Conservation (phyloP, 2,888 invertebrate genomes). For the Coelopa pilipes region DNA sequence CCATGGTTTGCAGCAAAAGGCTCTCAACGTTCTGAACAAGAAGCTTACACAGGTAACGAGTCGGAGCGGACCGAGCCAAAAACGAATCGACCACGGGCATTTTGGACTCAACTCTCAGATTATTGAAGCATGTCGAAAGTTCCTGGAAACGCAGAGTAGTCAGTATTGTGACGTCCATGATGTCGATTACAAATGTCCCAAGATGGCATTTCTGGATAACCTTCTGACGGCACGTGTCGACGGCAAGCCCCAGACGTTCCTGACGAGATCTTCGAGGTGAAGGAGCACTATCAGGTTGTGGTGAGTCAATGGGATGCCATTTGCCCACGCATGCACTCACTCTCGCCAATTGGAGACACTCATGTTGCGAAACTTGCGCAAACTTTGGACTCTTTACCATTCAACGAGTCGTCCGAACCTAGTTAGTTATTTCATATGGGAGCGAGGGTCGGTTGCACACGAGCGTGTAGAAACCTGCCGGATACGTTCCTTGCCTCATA, state of each 20-base stretch:
- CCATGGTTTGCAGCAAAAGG: slow-evolving; percentile 67
- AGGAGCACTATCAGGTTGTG: slow-evolving; percentile 59
- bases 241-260: slow-evolving; percentile 49
- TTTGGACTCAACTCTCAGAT: background rate
- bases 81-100: background rate
- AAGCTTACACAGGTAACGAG: slow-evolving; percentile 42
- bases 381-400: too few relatives aligned
- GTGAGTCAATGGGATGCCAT: slow-evolving; percentile 39
- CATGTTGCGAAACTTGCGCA: too few relatives aligned
- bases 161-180: slow-evolving; percentile 27
- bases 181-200: slow-evolving; percentile 45
- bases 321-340: background rate
- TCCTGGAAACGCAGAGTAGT: background rate
- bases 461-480: background rate
- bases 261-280: slow-evolving; percentile 57
- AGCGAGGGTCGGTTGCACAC: background rate
- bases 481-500: background rate
- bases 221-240: slow-evolving; percentile 54
- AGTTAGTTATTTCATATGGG: too few relatives aligned
- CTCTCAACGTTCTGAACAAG: slow-evolving; percentile 52
- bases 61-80: background rate
- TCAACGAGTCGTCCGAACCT: too few relatives aligned
- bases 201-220: slow-evolving; percentile 58
- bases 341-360: too few relatives aligned
- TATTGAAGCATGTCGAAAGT: slow-evolving; percentile 2